Evolutionary conservation across 2,888 invertebrate species (phyloP).

Genomic region (Omphaloscelis lunosa): DNA sequence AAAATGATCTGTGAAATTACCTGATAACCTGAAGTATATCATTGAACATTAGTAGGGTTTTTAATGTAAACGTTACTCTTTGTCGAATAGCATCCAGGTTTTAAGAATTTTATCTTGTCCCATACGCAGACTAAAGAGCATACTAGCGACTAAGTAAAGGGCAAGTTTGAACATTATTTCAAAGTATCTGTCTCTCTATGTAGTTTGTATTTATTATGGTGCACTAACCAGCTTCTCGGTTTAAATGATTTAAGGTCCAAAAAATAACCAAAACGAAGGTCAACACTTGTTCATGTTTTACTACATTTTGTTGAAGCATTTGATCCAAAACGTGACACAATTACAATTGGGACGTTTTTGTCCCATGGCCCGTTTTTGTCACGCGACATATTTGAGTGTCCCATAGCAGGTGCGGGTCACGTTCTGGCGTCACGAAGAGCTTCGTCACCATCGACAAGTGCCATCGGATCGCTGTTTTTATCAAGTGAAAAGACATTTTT

Average conservation of each 20-base stretch:
- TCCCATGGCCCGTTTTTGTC: constrained; percentile 66
- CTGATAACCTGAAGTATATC: no score
- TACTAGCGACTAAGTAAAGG: background rate
- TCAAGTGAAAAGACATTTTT: constrained; percentile 75
- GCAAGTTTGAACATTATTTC: background rate
- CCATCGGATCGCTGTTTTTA: constrained; percentile 70
- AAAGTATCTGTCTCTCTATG: background rate
- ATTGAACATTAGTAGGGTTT: background rate
- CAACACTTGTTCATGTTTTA: constrained; percentile 47
- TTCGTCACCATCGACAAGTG: constrained; percentile 73
- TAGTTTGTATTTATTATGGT: background rate
- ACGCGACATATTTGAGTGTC: constrained; percentile 73
- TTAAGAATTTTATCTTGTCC: background rate
- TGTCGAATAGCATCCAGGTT: background rate
- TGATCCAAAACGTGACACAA: constrained; percentile 70
- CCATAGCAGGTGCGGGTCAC: constrained; percentile 79
- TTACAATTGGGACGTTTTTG: constrained; percentile 65
- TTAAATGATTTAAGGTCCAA: constrained; percentile 11
- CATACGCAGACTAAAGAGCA: background rate
- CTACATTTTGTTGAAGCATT: constrained; percentile 42
- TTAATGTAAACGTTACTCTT: background rate
- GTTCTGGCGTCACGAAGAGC: constrained; percentile 69
- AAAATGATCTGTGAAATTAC: no score
- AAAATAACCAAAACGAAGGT: constrained; percentile 50
- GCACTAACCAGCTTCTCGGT: background rate